Percentiles rank a stretch among this genome's conserved stretches.
phyloP scores from a whole-genome alignment of 2,888 invertebrate genomes.

The Aphodius granarius region DNA sequence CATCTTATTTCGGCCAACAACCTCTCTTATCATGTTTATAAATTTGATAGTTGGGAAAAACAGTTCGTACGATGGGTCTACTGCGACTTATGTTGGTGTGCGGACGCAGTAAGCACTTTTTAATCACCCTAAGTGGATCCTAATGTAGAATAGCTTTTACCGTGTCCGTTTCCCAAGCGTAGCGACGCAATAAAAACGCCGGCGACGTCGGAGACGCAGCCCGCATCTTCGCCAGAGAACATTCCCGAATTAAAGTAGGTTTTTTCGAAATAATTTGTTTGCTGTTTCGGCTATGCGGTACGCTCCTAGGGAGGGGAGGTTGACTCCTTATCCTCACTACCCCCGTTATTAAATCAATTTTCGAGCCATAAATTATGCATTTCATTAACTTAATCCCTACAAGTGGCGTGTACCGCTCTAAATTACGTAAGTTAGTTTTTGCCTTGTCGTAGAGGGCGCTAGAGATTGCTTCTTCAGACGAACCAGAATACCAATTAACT shows the following conservation, averaged over 20 bases:
- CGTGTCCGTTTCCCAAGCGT: conserved; percentile 14
- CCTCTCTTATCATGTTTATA: no score
- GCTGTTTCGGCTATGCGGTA: conserved; percentile 6
- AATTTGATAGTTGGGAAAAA: neutral
- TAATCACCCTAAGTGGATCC: conserved; percentile 43
- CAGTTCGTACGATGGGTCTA: neutral
- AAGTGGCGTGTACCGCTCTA: conserved; percentile 31
- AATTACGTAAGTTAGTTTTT: neutral
- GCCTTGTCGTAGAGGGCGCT: neutral
- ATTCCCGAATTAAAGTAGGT: neutral
- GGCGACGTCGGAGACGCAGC: neutral
- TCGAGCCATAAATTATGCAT: conserved; percentile 37
- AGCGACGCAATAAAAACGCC: neutral
- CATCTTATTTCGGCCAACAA: no score
- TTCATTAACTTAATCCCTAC: conserved; percentile 40
- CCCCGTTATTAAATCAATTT: conserved; percentile 26
- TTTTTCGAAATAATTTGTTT: conserved; percentile 17
- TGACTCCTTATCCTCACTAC: neutral
- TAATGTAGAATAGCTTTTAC: conserved; percentile 44
- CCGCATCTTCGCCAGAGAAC: neutral
- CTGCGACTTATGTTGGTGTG: neutral
- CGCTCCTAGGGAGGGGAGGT: neutral
- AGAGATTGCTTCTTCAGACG: neutral
- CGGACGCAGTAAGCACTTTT: conserved; percentile 37
- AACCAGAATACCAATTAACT: neutral